These are phyloP conservation scores for Lepidocolaptes lacrymiger DNA, from an alignment of 2,797 vertebrate genomes.

Conservation along the genomic window DNA sequence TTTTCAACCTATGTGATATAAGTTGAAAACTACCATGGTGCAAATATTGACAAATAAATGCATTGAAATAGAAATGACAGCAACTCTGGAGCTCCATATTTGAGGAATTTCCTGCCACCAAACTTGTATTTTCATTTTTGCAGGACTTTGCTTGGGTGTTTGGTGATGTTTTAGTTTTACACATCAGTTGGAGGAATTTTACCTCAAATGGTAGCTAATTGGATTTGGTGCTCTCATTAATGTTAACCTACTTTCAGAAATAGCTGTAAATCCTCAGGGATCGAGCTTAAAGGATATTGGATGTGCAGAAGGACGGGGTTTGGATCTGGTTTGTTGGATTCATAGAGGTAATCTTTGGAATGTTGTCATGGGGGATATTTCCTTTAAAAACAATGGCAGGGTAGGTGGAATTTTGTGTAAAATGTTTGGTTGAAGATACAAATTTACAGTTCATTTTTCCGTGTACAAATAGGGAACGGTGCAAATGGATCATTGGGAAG, in stretches of 20 bases:
- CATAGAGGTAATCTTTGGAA: not conserved
- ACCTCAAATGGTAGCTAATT: conserved; percentile 47
- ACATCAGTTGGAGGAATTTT: not conserved
- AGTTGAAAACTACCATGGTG: not conserved
- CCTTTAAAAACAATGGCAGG: not conserved
- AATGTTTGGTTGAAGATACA: not conserved
- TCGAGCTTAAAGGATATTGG: conserved; percentile 9
- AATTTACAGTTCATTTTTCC: not conserved
- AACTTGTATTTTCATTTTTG: not conserved
- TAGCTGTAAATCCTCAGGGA: conserved; percentile 45
- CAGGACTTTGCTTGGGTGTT: not conserved
- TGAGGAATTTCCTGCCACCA: not conserved
- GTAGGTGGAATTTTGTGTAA: not conserved
- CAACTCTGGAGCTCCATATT: not conserved
- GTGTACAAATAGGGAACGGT: conserved; percentile 21
- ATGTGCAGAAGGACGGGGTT: not conserved
- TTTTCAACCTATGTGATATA: not conserved
- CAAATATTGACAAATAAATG: not conserved
- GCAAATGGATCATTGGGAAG: not conserved
- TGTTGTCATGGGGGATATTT: not conserved
- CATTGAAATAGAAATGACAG: not conserved
- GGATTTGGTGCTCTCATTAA: conserved; percentile 67
- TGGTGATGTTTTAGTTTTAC: not conserved
- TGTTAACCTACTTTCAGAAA: conserved; percentile 66
- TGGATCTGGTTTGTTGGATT: conserved; percentile 40